Evolutionary conservation across 1,140 invertebrate species (phyloP).

Genomic region (Ceratina japonica): DNA sequence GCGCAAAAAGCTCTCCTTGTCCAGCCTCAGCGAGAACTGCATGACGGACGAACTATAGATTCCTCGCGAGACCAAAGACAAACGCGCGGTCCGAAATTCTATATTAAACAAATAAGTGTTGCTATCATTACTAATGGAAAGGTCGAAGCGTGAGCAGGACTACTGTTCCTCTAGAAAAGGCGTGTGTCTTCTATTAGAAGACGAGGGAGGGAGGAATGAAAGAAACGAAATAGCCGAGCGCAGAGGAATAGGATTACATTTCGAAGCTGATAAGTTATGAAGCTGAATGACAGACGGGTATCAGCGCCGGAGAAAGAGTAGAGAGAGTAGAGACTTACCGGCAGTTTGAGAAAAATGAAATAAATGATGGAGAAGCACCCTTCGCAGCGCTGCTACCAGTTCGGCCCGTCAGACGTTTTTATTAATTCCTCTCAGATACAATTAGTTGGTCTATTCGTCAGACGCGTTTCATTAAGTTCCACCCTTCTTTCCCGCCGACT

Average conservation of each 20-base stretch:
- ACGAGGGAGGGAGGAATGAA: not conserved
- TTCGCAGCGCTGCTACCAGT: conserved; percentile 54
- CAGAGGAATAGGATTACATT: conserved; percentile 40
- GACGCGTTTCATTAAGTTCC: conserved; percentile 79
- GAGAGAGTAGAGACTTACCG: conserved; percentile 65
- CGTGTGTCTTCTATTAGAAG: not conserved
- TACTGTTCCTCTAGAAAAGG: not conserved
- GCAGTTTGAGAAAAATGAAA: conserved; percentile 74
- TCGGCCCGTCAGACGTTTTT: conserved; percentile 72
- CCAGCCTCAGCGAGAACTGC: conserved; percentile 41
- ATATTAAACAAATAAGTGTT: too few relatives aligned
- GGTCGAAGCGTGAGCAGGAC: too few relatives aligned
- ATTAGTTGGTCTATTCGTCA: conserved; percentile 80
- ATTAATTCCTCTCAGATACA: conserved; percentile 80
- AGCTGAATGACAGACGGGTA: conserved; percentile 55
- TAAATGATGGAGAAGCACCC: conserved; percentile 75
- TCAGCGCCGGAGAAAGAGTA: conserved; percentile 43
- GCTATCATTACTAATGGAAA: not conserved
- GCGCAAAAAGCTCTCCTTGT: conserved; percentile 50
- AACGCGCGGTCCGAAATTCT: not conserved
- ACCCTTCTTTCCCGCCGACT: conserved; percentile 69
- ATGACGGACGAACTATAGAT: conserved; percentile 50
- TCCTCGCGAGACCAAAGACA: conserved; percentile 26
- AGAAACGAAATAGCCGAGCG: conserved; percentile 21
- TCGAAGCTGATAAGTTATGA: conserved; percentile 51